Conservation (phyloP, 1,140 invertebrate species). For the Paracyclopina nana region DNA sequence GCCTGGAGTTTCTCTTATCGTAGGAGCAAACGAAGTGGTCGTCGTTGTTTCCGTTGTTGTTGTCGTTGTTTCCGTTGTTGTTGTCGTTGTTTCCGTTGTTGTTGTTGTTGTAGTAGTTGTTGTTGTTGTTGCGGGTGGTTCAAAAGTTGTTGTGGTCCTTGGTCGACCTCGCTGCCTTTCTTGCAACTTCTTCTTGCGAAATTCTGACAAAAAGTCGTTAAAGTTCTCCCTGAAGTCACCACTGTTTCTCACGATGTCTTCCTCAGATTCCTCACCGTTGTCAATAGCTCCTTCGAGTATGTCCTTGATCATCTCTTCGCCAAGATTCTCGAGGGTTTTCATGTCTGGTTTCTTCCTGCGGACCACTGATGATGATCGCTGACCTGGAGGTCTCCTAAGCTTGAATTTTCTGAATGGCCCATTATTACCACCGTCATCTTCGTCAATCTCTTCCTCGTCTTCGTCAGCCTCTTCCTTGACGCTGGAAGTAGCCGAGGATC, state of each 20-base stretch:
- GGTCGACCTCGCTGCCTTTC: conserved; percentile 5
- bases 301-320: conserved; percentile 1
- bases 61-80: conserved; percentile 3
- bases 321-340: conserved; percentile 2
- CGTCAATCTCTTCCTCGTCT: background rate
- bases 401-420: background rate
- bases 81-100: conserved; percentile 7
- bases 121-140: conserved; percentile 6
- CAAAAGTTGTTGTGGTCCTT: background rate
- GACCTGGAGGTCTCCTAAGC: too few relatives aligned
- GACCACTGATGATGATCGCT: too few relatives aligned
- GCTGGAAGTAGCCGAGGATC: background rate
- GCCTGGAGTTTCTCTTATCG: too few relatives aligned
- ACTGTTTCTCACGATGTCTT: too few relatives aligned
- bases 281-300: too few relatives aligned
- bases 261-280: too few relatives aligned
- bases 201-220: conserved; percentile 12
- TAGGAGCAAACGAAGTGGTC: background rate
- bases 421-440: background rate
- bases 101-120: conserved; percentile 13
- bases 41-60: conserved; percentile 6
- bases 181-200: conserved; percentile 7
- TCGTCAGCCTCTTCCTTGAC: background rate
- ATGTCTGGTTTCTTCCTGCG: background rate
- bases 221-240: conserved; percentile 13